Conservation (phyloP, 2,797 vertebrate genomes). For the Tachyglossus aculeatus region DNA sequence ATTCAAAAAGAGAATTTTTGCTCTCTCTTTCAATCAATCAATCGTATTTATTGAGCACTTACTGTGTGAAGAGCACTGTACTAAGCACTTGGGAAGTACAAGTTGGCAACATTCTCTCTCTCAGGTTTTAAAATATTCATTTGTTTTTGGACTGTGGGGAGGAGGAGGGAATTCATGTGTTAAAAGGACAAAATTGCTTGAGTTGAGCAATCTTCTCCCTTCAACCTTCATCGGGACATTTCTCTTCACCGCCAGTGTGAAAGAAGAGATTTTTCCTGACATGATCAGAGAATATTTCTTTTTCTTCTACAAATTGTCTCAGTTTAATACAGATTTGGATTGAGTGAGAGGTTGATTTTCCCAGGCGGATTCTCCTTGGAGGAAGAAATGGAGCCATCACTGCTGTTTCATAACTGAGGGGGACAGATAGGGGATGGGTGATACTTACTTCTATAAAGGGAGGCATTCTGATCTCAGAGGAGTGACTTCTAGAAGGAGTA, state of each 20-base stretch:
- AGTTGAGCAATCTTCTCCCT: neutral
- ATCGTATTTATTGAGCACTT: no score
- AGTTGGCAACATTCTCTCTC: no score
- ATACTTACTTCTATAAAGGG: neutral
- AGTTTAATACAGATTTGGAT: neutral
- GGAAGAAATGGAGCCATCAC: slow-evolving; percentile 59
- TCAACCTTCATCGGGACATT: no score
- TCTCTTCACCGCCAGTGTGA: neutral
- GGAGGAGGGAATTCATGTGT: no score
- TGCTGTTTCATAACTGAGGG: slow-evolving; percentile 30
- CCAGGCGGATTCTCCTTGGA: slow-evolving; percentile 56
- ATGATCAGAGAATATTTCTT: neutral
- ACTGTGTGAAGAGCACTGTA: no score
- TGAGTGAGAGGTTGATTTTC: neutral
- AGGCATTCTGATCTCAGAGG: fast-evolving
- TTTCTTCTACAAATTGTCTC: no score
- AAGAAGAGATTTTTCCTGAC: neutral
- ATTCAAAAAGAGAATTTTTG: no score
- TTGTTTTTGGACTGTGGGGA: no score
- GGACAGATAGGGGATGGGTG: neutral
- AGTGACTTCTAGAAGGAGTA: fast-evolving
- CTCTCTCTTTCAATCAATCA: no score
- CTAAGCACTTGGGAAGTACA: no score
- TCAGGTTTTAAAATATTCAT: no score
- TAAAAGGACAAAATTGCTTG: neutral